These are phyloP conservation scores for Oreochromis spilurus DNA, from an alignment of 2,113 vertebrate genomes.

Conservation along the genomic window DNA sequence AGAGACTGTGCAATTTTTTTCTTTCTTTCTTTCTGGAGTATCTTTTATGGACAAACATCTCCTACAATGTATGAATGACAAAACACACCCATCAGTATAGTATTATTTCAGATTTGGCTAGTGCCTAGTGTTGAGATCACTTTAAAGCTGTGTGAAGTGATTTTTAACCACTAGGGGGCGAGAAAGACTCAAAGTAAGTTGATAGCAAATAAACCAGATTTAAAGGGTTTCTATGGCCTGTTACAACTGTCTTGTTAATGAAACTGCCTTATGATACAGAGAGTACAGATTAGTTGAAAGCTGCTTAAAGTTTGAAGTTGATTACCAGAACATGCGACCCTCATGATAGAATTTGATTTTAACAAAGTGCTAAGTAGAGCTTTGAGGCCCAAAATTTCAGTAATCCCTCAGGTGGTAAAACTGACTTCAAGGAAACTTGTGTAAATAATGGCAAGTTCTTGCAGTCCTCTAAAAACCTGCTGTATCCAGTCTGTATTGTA, in stretches of 20 bases:
- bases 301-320: background rate
- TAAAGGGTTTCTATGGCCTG: background rate
- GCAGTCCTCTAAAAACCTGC: background rate
- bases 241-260: background rate
- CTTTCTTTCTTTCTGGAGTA: background rate
- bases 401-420: background rate
- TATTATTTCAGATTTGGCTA: background rate
- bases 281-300: background rate
- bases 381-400: background rate
- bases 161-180: background rate
- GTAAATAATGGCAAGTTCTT: background rate
- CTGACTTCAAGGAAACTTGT: background rate
- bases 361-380: background rate
- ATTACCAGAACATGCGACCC: background rate
- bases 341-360: background rate
- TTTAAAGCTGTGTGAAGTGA: background rate
- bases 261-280: conserved; percentile 34
- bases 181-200: background rate
- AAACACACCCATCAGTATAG: background rate
- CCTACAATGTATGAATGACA: background rate
- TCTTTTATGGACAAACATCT: background rate
- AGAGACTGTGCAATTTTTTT: conserved; percentile 28
- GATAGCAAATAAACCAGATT: background rate
- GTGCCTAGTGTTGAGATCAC: background rate
- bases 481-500: background rate